Conservation (phyloP, 2,113 vertebrate genomes). For the Pteropus alecto region DNA sequence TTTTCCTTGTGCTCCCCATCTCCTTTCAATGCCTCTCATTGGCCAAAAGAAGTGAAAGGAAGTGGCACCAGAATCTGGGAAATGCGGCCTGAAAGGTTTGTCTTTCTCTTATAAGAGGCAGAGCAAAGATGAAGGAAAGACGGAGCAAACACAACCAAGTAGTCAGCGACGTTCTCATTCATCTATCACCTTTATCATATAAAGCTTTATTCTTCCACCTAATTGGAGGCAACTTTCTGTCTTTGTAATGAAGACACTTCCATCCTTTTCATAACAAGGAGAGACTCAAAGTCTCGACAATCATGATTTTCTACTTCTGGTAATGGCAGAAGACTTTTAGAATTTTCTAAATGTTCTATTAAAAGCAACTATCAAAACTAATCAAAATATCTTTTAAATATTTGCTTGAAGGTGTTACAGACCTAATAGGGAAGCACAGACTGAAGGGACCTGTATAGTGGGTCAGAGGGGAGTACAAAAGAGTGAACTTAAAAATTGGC, state of each 20-base stretch:
- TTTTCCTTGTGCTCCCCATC: rapidly evolving
- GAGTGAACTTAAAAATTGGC: background rate
- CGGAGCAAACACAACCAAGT: rapidly evolving
- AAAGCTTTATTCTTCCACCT: background rate
- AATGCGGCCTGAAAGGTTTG: background rate
- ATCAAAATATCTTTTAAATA: background rate
- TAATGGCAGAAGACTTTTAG: background rate
- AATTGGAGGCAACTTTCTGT: background rate
- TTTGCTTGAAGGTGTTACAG: background rate
- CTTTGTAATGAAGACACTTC: background rate
- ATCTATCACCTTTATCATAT: no score
- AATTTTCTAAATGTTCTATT: background rate
- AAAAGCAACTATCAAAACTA: background rate
- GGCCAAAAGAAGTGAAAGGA: background rate
- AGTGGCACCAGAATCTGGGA: no score
- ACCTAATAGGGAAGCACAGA: background rate
- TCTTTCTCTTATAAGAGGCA: background rate
- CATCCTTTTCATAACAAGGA: background rate
- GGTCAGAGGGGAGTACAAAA: background rate
- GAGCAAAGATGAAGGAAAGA: background rate
- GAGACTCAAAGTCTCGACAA: background rate
- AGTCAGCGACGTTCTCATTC: background rate
- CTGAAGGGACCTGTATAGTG: background rate
- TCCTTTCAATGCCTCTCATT: background rate
- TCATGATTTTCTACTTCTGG: background rate